Conservation (phyloP, 1,140 invertebrate genomes). For the Drosophila triauraria region DNA sequence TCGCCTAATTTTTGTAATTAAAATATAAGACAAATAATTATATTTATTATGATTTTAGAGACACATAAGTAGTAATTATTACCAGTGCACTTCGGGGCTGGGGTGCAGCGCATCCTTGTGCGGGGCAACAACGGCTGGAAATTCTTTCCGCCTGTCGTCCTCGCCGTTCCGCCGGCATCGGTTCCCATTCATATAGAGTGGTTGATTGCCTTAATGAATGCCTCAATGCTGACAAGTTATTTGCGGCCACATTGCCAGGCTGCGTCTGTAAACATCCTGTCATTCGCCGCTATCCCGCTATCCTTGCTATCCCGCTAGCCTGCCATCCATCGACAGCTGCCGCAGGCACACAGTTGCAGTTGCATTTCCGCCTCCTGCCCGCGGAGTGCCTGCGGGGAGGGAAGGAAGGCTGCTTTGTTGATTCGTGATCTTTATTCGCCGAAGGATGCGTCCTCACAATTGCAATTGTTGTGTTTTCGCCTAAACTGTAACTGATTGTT, state of each 20-base stretch:
- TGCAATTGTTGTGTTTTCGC: slow-evolving; percentile 8
- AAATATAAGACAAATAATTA: neutral
- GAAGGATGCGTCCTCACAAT: slow-evolving; percentile 21
- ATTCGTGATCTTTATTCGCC: slow-evolving; percentile 22
- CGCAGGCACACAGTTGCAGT: slow-evolving; percentile 18
- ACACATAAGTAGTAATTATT: neutral
- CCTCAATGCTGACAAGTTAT: slow-evolving; percentile 67
- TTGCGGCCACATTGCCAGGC: slow-evolving; percentile 47
- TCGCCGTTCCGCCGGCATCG: slow-evolving; percentile 4
- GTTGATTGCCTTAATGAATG: slow-evolving; percentile 68
- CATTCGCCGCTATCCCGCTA: slow-evolving; percentile 11
- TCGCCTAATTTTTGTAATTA: no score
- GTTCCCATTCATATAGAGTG: slow-evolving; percentile 49
- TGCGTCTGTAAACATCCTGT: slow-evolving; percentile 34
- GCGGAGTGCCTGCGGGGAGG: neutral
- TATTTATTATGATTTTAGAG: no score
- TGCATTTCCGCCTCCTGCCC: slow-evolving; percentile 20
- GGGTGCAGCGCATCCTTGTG: slow-evolving; percentile 22
- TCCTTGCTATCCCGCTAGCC: neutral
- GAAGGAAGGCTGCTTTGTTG: neutral
- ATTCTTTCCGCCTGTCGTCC: slow-evolving; percentile 45
- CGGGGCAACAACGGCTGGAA: slow-evolving; percentile 42
- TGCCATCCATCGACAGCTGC: slow-evolving; percentile 26
- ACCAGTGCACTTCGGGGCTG: slow-evolving; percentile 33
- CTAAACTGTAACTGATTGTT: slow-evolving; percentile 14